phyloP scores from a whole-genome alignment of 2,888 invertebrate species.

The Autographa gamma region DNA sequence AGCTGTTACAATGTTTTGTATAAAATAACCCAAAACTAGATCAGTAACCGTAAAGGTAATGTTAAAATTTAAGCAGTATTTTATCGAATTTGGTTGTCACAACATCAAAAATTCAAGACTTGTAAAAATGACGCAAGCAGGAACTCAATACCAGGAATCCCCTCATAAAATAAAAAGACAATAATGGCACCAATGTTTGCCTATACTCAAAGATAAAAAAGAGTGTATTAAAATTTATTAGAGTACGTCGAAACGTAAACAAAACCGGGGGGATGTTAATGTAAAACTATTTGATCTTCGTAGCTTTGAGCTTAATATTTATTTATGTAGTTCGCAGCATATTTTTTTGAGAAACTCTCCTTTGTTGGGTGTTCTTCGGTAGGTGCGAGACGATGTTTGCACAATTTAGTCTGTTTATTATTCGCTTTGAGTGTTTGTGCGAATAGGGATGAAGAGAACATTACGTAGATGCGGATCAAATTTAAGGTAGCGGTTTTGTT shows the following conservation, averaged over 20 bases:
- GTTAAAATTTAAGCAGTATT: neutral
- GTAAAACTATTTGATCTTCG: slow-evolving; percentile 83
- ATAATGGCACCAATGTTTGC: slow-evolving; percentile 52
- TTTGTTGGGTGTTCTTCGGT: slow-evolving; percentile 56
- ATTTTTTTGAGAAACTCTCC: slow-evolving; percentile 66
- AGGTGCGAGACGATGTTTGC: slow-evolving; percentile 67
- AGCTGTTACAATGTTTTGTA: no score
- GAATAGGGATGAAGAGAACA: slow-evolving; percentile 65
- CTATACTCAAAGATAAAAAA: slow-evolving; percentile 68
- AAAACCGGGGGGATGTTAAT: slow-evolving; percentile 73
- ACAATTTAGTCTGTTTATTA: slow-evolving; percentile 75
- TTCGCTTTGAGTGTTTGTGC: slow-evolving; percentile 65
- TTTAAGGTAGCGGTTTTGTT: slow-evolving; percentile 12
- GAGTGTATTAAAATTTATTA: slow-evolving; percentile 78
- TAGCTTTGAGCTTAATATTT: slow-evolving; percentile 70
- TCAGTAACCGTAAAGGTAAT: neutral
- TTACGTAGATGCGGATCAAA: slow-evolving; percentile 46
- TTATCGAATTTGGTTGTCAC: neutral
- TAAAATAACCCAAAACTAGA: no score
- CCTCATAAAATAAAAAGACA: slow-evolving; percentile 34
- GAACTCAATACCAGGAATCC: neutral
- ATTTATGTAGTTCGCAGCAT: slow-evolving; percentile 71
- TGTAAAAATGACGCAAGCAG: neutral
- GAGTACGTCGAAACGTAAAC: slow-evolving; percentile 64
- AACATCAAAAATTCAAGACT: neutral